phyloP scores from a whole-genome alignment of 2,888 invertebrate genomes.

The Minunthozetes semirufus region DNA sequence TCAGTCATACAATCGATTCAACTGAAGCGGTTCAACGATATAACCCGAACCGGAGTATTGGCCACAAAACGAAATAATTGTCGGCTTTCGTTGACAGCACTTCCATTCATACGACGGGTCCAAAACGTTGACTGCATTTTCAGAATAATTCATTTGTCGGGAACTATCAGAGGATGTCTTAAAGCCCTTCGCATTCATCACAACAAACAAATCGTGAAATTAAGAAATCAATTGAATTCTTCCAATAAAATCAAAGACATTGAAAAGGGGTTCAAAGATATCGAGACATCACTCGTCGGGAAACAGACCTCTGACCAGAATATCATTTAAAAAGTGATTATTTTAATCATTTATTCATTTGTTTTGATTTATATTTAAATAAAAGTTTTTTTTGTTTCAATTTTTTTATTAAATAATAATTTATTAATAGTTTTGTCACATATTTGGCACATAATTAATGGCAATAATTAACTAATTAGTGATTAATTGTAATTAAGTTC shows the following conservation, averaged over 20 bases:
- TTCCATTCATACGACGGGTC: slow-evolving; percentile 35
- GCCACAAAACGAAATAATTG: slow-evolving; percentile 26
- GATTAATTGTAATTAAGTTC: neutral
- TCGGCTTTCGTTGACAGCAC: slow-evolving; percentile 25
- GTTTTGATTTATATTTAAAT: neutral
- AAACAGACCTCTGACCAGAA: neutral
- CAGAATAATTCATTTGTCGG: slow-evolving; percentile 24
- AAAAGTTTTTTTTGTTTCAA: neutral
- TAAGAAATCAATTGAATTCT: slow-evolving; percentile 18
- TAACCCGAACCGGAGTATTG: slow-evolving; percentile 33
- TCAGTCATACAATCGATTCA: slow-evolving; percentile 26
- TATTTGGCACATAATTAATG: slow-evolving; percentile 23
- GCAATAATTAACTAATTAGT: slow-evolving; percentile 1
- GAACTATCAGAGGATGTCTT: slow-evolving; percentile 36
- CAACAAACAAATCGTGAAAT: slow-evolving; percentile 31
- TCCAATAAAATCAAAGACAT: neutral
- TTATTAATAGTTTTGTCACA: neutral
- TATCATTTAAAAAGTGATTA: too few species aligned
- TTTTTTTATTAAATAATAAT: neutral
- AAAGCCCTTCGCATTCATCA: slow-evolving; percentile 30
- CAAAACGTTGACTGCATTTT: slow-evolving; percentile 14
- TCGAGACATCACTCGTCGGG: neutral
- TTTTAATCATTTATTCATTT: too few species aligned
- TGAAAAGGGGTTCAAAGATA: neutral
- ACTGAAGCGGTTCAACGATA: slow-evolving; percentile 30